Base-by-base conservation (phyloP, 2,888 invertebrate genomes). In the Caenorhabditis panamensis region DNA sequence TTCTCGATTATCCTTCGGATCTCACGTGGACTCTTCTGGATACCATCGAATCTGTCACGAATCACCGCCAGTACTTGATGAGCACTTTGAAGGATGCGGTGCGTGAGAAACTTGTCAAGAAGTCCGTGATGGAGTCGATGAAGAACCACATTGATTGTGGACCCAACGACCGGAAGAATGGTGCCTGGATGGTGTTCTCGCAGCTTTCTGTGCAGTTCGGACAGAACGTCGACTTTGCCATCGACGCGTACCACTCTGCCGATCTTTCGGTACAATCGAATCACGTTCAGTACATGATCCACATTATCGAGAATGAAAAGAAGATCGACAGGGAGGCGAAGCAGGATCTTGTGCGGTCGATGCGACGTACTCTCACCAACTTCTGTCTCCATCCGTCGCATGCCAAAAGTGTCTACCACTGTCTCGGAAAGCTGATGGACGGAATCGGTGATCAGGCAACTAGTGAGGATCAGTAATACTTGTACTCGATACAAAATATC, bases 151-250 rank as follows among this genome's bases (percentile, higher is more conserved):
- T 81, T 5, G 24, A 28, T 2, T 44, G 59, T 1, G 59, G 20
- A 22, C 20, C 20, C 13, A 51, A 22, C 13, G 26, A 61, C 37
- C 26, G 26, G 44, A 28, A 61, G 44, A 37, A 22, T 22, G 66
- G 71, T 4, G 62, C 72, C 11, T 81, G 81, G 81, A 81, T 81
- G 81, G 81, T 81, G 18, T 77, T 81, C 54, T 81, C 81, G 6
- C 81, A 81, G 61, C 41, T 81, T 26, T 62, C 53, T 51, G 77
- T 77, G 1, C 58, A 67, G 11, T 81, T 71, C 56, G 41, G 71
- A 20, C 20, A 49, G 13, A 58, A 77, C 49, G 72, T 77, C 16
- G 77, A 81, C 9, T 76, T 73, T 49, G 69, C 76, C 0, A 54
- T 80, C 24, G 76, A 69, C 0, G 37, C 59, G 22, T 76, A 64